Conservation (phyloP, 2,888 invertebrate genomes). For the Dysmachus trigonus region DNA sequence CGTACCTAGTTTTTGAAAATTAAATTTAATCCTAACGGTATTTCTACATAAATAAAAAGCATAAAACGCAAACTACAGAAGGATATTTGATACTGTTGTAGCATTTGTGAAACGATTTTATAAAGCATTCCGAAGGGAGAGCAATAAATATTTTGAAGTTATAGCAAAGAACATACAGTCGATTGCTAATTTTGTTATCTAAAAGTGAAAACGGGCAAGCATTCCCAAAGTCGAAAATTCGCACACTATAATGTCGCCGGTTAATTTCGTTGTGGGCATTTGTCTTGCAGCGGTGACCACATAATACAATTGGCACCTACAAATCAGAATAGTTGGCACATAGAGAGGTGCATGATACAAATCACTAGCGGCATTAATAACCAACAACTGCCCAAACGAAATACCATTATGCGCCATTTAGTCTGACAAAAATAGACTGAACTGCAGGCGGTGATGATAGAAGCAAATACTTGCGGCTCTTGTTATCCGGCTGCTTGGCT, state of each 20-base stretch:
- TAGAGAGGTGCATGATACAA: not conserved
- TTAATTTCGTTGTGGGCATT: constrained; percentile 26
- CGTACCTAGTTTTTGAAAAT: too few relatives aligned
- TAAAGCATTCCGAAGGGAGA: not conserved
- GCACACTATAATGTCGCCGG: constrained; percentile 12
- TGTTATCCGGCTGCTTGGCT: not conserved
- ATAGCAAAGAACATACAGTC: constrained; percentile 9
- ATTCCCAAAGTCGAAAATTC: not conserved
- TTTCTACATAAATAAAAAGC: not conserved
- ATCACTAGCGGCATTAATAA: constrained; percentile 28
- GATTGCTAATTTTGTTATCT: constrained; percentile 34
- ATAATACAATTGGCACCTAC: constrained; percentile 39
- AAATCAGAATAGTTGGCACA: constrained; percentile 32
- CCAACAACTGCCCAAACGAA: not conserved
- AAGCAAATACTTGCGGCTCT: constrained; percentile 5
- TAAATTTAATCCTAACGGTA: too few relatives aligned
- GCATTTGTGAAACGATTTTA: not conserved
- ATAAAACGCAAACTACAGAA: not conserved
- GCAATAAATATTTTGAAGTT: not conserved
- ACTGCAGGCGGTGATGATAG: not conserved
- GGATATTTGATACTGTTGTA: not conserved
- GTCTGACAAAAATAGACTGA: constrained; percentile 1
- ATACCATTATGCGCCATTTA: constrained; percentile 33
- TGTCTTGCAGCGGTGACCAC: constrained; percentile 31
- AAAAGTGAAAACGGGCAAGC: constrained; percentile 20